A percentile compares a stretch with the other conserved stretches of the same genome.
Evolutionary conservation across 2,888 invertebrate species (phyloP).

Genomic region (Tachina fera): DNA sequence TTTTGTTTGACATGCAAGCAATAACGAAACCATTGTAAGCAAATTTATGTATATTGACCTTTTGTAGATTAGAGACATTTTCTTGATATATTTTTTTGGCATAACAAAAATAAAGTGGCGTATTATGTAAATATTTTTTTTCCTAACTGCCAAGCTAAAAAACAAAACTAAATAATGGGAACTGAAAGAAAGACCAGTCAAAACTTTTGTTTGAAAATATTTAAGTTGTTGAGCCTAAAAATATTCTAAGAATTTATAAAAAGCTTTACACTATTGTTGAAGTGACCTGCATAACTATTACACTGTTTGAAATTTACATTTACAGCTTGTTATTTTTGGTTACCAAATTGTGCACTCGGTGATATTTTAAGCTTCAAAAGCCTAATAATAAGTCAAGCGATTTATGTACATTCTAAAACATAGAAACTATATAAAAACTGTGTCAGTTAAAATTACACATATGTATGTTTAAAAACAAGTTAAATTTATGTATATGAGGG

Average conservation of each 20-base stretch:
- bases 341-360: background rate
- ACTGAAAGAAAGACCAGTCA: background rate
- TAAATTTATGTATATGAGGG: too few relatives aligned
- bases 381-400: background rate
- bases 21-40: background rate
- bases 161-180: background rate
- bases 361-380: background rate
- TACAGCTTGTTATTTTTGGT: background rate
- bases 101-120: constrained; percentile 22
- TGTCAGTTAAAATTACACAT: background rate
- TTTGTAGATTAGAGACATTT: constrained; percentile 32
- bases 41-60: constrained; percentile 45
- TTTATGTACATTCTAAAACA: background rate
- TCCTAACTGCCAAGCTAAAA: background rate
- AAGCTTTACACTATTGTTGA: background rate
- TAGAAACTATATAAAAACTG: background rate
- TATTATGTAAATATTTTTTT: constrained; percentile 53
- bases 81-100: background rate
- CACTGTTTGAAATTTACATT: background rate
- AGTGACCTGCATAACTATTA: background rate
- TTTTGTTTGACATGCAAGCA: background rate
- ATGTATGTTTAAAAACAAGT: too few relatives aligned
- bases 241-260: background rate
- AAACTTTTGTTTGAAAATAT: background rate
- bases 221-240: background rate